Conservation (phyloP, 2,113 vertebrate genomes). For the Athene noctua region DNA sequence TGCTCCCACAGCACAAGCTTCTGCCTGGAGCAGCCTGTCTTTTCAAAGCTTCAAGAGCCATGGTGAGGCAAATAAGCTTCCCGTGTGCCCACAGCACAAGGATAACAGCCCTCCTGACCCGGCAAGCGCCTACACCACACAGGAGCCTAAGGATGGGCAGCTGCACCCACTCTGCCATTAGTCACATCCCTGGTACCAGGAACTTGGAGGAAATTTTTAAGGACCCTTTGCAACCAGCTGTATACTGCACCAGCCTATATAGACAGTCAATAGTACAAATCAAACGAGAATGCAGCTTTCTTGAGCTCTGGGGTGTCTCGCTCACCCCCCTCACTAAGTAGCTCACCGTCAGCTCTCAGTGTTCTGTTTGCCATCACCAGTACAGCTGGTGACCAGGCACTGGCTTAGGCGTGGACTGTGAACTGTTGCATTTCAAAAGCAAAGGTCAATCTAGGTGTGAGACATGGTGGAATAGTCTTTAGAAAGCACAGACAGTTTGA, state of each 20-base stretch:
- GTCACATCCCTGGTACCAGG: neutral
- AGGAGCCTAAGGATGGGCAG: neutral
- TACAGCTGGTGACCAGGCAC: neutral
- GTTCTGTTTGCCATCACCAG: neutral
- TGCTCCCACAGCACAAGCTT: neutral
- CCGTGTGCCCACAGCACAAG: accelerated
- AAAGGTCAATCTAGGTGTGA: neutral
- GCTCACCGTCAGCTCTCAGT: neutral
- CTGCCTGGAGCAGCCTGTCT: neutral
- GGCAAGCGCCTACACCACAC: accelerated
- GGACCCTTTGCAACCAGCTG: neutral
- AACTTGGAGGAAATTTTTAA: neutral
- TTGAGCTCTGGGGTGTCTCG: neutral
- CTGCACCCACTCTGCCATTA: neutral
- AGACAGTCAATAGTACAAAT: neutral
- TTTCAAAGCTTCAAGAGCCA: neutral
- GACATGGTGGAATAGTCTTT: neutral
- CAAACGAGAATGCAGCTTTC: too few species aligned
- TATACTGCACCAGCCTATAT: neutral
- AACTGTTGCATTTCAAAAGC: neutral
- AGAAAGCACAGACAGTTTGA: neutral
- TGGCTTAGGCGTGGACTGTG: neutral
- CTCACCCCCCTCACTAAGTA: neutral
- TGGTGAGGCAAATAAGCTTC: accelerated
- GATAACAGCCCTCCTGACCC: neutral